These are phyloP conservation scores for Cyphomyrmex costatus DNA, from an alignment of 1,140 invertebrate genomes.

Conservation along the genomic window DNA sequence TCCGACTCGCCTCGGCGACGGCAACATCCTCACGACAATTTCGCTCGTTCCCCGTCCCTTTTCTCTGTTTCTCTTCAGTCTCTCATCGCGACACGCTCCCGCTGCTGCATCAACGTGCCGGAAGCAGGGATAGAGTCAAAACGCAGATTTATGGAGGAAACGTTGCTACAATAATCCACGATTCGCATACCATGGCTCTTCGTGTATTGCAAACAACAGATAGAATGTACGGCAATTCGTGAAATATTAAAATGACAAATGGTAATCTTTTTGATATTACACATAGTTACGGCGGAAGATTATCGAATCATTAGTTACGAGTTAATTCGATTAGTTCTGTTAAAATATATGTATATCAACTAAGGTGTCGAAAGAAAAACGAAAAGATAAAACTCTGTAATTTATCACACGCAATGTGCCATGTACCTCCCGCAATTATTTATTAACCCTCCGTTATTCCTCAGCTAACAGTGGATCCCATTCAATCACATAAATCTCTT, in stretches of 20 bases:
- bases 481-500: no score
- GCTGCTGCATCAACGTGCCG: constrained; percentile 40
- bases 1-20: constrained; percentile 70
- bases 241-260: constrained; percentile 34
- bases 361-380: not conserved
- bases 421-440: not conserved
- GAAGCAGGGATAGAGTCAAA: constrained; percentile 53
- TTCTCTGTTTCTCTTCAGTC: constrained; percentile 3
- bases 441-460: no score
- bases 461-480: no score
- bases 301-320: constrained; percentile 12
- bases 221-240: not conserved
- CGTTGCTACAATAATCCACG: not conserved
- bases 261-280: not conserved
- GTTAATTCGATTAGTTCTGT: constrained; percentile 21
- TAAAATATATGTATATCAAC: constrained; percentile 1
- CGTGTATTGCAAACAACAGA: not conserved
- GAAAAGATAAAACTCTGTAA: not conserved
- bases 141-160: constrained; percentile 66
- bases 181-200: not conserved
- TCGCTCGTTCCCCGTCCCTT: not conserved
- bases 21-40: constrained; percentile 62
- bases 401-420: constrained; percentile 2
- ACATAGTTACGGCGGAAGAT: not conserved
- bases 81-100: constrained; percentile 27